Percentiles rank a stretch among this genome's conserved stretches.
phyloP scores from a whole-genome alignment of 2,113 vertebrate species.

The Dipodomys ordii region DNA sequence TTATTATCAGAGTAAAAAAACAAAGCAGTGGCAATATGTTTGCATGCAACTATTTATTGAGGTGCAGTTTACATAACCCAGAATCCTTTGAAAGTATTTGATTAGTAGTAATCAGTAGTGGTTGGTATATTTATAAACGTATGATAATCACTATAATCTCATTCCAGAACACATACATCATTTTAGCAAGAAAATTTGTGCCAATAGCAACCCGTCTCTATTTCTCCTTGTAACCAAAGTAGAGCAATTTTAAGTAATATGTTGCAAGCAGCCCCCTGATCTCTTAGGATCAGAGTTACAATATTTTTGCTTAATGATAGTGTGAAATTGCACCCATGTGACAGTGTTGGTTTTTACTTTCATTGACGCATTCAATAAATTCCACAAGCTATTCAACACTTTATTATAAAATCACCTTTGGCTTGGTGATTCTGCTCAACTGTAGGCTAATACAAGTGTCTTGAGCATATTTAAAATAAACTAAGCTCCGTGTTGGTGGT shows the following conservation, averaged over 20 bases:
- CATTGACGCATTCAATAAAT: neutral
- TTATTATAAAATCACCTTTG: neutral
- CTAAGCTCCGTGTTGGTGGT: no score
- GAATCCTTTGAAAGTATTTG: neutral
- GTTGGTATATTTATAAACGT: neutral
- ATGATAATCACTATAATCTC: neutral
- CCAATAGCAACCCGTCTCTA: neutral
- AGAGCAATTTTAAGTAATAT: neutral
- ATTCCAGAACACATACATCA: neutral
- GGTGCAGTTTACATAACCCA: neutral
- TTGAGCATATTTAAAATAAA: no score
- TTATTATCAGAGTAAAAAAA: neutral
- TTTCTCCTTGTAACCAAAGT: neutral
- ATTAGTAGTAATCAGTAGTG: no score
- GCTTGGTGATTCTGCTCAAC: neutral
- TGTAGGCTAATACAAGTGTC: neutral
- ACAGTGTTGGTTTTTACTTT: neutral
- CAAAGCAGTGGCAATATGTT: neutral
- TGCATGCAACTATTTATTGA: neutral
- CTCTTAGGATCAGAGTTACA: neutral
- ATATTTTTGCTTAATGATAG: neutral
- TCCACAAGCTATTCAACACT: neutral
- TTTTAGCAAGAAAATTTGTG: neutral
- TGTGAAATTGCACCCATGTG: rapidly evolving
- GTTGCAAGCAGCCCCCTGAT: neutral